Percentiles rank a stretch among this genome's conserved stretches.
Evolutionary conservation across 2,888 invertebrate species (phyloP).

Genomic region (Anoplius nigerrimus): DNA sequence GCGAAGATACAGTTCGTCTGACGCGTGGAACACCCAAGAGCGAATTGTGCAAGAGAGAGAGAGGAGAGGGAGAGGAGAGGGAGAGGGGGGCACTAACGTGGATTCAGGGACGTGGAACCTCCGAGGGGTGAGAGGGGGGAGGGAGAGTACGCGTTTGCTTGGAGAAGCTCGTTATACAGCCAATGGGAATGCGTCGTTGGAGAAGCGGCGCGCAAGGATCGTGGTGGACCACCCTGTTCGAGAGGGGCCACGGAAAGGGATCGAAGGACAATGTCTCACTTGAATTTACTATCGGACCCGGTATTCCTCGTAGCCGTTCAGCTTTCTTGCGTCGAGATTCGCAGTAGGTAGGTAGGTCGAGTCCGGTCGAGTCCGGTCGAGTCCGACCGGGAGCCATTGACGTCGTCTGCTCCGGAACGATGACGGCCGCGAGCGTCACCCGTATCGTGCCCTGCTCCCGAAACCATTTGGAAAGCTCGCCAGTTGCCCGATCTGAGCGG

Average conservation of each 20-base stretch:
- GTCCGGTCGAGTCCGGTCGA: conserved; percentile 6
- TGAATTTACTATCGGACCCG: conserved; percentile 62
- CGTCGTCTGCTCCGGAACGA: too few relatives aligned
- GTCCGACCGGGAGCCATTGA: too few relatives aligned
- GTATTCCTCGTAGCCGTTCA: conserved; percentile 53
- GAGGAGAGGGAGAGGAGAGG: conserved; percentile 16
- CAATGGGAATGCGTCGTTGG: conserved; percentile 63
- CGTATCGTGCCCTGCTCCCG: too few relatives aligned
- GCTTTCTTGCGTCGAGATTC: conserved; percentile 56
- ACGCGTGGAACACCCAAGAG: conserved; percentile 67
- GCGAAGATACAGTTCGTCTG: conserved; percentile 62
- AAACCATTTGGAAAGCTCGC: too few relatives aligned
- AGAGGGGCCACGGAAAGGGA: conserved; percentile 47
- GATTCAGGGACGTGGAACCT: neutral
- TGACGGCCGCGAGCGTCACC: too few relatives aligned
- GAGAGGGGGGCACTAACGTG: neutral
- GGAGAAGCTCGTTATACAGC: conserved; percentile 63
- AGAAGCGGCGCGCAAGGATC: conserved; percentile 41
- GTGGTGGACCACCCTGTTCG: conserved; percentile 64
- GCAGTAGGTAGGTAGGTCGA: conserved; percentile 28
- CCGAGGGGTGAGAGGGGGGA: conserved; percentile 24
- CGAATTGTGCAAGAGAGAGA: conserved; percentile 18
- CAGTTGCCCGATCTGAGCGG: too few relatives aligned
- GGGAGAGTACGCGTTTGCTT: conserved; percentile 34
- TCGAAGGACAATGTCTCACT: conserved; percentile 64